Evolutionary conservation across 2,888 invertebrate genomes (phyloP).

Genomic region (Diadromus collaris): DNA sequence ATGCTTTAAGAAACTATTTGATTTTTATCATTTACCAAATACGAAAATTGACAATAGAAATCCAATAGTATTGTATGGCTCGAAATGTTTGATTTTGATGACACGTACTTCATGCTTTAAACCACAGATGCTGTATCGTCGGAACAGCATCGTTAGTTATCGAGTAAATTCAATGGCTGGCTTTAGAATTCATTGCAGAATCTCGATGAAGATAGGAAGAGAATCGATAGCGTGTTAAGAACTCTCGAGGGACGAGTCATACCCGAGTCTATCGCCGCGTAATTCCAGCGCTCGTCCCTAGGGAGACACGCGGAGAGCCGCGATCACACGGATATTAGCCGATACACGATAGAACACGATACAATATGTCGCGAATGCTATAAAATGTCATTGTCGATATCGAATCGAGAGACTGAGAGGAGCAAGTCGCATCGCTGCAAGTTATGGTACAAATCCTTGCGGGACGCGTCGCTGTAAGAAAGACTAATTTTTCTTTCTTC

Average conservation of each 20-base stretch:
- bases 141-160: not conserved
- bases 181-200: constrained; percentile 13
- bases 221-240: constrained; percentile 23
- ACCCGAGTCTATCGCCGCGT: constrained; percentile 17
- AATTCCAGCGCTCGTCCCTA: constrained; percentile 39
- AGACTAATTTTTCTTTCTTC: not conserved
- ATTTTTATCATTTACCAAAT: not conserved
- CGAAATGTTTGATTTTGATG: not conserved
- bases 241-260: constrained; percentile 60
- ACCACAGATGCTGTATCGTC: not conserved
- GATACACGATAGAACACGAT: constrained; percentile 24
- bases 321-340: constrained; percentile 26
- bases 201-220: constrained; percentile 44
- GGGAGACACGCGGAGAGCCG: constrained; percentile 28
- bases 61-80: not conserved
- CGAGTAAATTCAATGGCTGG: not conserved
- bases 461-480: not conserved
- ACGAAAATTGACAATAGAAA: not conserved
- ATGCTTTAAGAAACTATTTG: too few species aligned
- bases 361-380: constrained; percentile 28
- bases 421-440: not conserved
- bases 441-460: constrained; percentile 30
- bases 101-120: not conserved
- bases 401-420: constrained; percentile 33
- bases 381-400: constrained; percentile 37